Conservation (phyloP, 23 tunicate genomes). For the Trididemnum miniatum region DNA sequence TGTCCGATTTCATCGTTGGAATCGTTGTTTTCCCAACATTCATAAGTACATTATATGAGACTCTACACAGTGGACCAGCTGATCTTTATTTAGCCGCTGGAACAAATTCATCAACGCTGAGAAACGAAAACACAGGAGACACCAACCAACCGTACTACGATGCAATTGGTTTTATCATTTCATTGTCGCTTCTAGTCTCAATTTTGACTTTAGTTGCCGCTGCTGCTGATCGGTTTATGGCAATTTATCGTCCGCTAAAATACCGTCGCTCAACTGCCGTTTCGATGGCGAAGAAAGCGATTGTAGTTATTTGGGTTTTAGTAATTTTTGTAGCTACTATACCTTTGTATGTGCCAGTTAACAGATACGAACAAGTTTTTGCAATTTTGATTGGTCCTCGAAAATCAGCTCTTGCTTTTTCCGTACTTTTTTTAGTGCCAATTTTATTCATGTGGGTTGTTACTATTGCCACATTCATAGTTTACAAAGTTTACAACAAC, state of each 20-base stretch:
- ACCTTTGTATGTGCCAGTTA: no score
- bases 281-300: background rate
- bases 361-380: no score
- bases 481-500: background rate
- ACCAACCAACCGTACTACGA: background rate
- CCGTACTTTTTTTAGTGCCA: conserved; percentile 48
- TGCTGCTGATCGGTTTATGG: background rate
- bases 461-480: conserved; percentile 32
- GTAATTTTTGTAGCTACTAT: no score
- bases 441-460: conserved; percentile 50
- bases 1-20: conserved; percentile 57
- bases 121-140: no score
- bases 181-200: background rate
- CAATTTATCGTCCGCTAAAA: background rate
- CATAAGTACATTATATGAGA: conserved; percentile 25
- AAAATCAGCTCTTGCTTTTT: background rate
- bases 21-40: conserved; percentile 63
- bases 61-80: no score
- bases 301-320: background rate
- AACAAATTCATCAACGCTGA: no score
- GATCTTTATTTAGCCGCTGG: no score
- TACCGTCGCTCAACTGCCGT: background rate
- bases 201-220: background rate
- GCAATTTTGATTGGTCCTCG: no score
- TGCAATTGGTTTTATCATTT: background rate